These are phyloP conservation scores for Tretioscincus oriximinensis DNA, from an alignment of 2,113 vertebrate genomes.

Conservation along the genomic window DNA sequence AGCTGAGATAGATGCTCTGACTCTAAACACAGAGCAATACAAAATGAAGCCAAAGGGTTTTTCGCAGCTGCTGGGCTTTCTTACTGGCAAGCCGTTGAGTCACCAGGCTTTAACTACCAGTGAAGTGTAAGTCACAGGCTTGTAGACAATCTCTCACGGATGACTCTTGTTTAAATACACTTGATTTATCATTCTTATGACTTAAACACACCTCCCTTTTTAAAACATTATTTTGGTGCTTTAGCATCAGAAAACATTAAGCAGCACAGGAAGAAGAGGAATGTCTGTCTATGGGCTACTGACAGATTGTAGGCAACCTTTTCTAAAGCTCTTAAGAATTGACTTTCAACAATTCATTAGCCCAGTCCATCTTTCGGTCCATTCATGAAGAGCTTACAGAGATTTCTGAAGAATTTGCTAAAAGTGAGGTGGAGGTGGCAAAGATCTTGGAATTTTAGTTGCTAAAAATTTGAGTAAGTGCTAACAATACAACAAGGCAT, in stretches of 20 bases:
- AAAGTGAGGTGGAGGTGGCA: not conserved
- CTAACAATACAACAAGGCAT: too few species aligned
- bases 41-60: not conserved
- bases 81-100: not conserved
- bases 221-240: not conserved
- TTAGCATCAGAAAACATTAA: not conserved
- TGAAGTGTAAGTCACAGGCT: not conserved
- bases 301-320: not conserved
- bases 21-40: not conserved
- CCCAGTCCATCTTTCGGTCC: not conserved
- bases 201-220: not conserved
- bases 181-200: not conserved
- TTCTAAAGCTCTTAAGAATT: not conserved
- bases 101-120: not conserved
- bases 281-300: not conserved
- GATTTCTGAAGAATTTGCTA: not conserved
- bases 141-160: not conserved
- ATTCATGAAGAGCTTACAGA: not conserved
- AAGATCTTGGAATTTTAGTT: too few species aligned
- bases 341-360: not conserved
- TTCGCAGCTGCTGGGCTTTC: not conserved
- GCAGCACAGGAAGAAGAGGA: not conserved
- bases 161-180: not conserved
- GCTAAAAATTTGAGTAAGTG: too few species aligned
- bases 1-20: not conserved